These are phyloP conservation scores for Diabrotica balteata DNA, from an alignment of 2,888 invertebrate species.

Conservation along the genomic window DNA sequence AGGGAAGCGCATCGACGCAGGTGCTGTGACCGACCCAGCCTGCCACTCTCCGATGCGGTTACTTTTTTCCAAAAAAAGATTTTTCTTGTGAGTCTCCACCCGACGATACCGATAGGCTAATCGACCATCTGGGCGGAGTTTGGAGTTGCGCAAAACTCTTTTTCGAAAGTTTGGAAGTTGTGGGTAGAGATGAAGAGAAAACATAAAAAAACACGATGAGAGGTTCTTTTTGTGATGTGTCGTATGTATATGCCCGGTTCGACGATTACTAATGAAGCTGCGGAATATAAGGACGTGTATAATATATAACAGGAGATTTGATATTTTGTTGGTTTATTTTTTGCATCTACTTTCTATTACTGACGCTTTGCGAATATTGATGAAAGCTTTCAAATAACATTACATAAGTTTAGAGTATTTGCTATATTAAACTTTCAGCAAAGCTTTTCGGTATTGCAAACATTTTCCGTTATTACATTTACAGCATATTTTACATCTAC, in stretches of 20 bases:
- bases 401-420: no score
- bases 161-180: constrained; percentile 30
- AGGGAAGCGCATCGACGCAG: constrained; percentile 51
- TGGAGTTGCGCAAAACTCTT: constrained; percentile 44
- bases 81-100: constrained; percentile 63
- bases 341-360: neutral
- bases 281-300: constrained; percentile 16
- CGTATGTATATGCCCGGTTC: constrained; percentile 21
- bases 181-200: constrained; percentile 60
- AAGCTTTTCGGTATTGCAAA: no score
- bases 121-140: constrained; percentile 59
- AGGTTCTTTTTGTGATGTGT: constrained; percentile 34
- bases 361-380: no score
- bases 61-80: constrained; percentile 62
- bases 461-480: no score
- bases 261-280: constrained; percentile 31
- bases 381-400: no score
- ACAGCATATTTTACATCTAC: no score
- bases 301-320: constrained; percentile 1
- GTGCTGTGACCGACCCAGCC: constrained; percentile 59
- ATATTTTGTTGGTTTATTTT: neutral
- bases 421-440: no score
- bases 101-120: constrained; percentile 60
- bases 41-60: constrained; percentile 58
- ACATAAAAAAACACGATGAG: constrained; percentile 11